Evolutionary conservation across 2,797 vertebrate genomes (phyloP), one percentile per base, ranked within the genome.

Genomic region (Coilia nasus): DNA sequence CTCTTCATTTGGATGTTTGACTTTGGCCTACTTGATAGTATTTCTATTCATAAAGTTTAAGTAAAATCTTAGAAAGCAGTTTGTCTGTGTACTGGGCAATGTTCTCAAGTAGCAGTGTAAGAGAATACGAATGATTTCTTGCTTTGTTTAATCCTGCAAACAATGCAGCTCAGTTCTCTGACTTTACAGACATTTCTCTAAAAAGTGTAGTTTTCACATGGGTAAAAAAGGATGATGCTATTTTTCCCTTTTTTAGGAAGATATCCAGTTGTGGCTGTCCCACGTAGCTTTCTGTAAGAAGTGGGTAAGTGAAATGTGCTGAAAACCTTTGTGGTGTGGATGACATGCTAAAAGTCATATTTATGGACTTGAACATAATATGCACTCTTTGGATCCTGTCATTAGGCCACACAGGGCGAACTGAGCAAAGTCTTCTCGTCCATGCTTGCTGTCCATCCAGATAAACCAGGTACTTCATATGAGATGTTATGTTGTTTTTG

Each of bases 221-320:
- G 44, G 4, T 71, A 28, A 54, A 21, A 47, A 59, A 44, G 57
- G 6, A 57, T 46, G 11, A 9, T 31, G 31, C 25, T 85, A 1
- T 84, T 82, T 12, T 21, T 19, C 84, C 86, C 56, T 82, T 62
- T 81, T 60, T 5, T 89, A 99, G 98, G 96, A 97, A 15, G 98
- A 99, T 86, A 89, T 99, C 85, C 97, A 98, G 89, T 95, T 99
- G 31, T 99, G 98, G 98, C 93, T 99, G 56, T 99, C 98, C 0
- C 97, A 98, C 10, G 91, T 99, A 59, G 97, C 97, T 0, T 99
- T 99, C 92, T 97, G 97, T 95, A 99, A 98, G 93, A 97, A 98
- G 92, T 99, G 98, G 98, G 98, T 99, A 92, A 75, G 97, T 96
- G 21, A 67, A 64, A 54, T 46, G 31, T 78, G 62, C 54, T 41